A percentile compares a stretch with the other conserved stretches of the same genome.
phyloP scores from a whole-genome alignment of 1,140 invertebrate species.

The Neodiprion virginianus region DNA sequence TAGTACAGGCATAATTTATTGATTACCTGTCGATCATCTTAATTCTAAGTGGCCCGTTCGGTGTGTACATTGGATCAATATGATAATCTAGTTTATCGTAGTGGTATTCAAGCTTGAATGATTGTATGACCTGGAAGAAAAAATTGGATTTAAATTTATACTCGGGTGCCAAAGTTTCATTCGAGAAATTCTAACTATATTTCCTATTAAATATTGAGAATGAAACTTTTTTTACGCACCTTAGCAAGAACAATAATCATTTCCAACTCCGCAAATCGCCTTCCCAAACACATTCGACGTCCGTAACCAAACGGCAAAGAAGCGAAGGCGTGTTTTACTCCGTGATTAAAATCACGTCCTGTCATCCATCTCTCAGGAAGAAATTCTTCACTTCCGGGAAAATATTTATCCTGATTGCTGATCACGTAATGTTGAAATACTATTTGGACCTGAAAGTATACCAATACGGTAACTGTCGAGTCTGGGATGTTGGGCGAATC shows the following conservation, averaged over 20 bases:
- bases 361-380: slow-evolving; percentile 81
- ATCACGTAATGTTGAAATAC: slow-evolving; percentile 84
- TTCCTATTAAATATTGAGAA: not conserved
- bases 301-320: slow-evolving; percentile 85
- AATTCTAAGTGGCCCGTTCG: slow-evolving; percentile 72
- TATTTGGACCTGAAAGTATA: slow-evolving; percentile 73
- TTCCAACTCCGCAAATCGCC: slow-evolving; percentile 82
- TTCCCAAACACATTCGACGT: slow-evolving; percentile 80
- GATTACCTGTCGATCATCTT: slow-evolving; percentile 59
- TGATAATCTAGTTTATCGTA: slow-evolving; percentile 71
- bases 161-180: not conserved
- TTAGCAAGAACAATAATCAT: slow-evolving; percentile 76
- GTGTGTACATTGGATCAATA: slow-evolving; percentile 78
- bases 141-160: slow-evolving; percentile 7
- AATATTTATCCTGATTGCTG: slow-evolving; percentile 77
- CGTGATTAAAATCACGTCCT: slow-evolving; percentile 54
- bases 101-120: slow-evolving; percentile 72
- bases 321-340: slow-evolving; percentile 70
- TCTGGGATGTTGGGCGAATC: no score
- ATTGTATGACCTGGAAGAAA: slow-evolving; percentile 70
- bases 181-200: not conserved
- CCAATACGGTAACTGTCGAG: slow-evolving; percentile 12
- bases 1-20: no score
- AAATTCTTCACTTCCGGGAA: slow-evolving; percentile 71
- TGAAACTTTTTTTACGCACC: slow-evolving; percentile 51